phyloP scores from a whole-genome alignment of 1,140 invertebrate species.

The Akabosia matsudoensis region DNA sequence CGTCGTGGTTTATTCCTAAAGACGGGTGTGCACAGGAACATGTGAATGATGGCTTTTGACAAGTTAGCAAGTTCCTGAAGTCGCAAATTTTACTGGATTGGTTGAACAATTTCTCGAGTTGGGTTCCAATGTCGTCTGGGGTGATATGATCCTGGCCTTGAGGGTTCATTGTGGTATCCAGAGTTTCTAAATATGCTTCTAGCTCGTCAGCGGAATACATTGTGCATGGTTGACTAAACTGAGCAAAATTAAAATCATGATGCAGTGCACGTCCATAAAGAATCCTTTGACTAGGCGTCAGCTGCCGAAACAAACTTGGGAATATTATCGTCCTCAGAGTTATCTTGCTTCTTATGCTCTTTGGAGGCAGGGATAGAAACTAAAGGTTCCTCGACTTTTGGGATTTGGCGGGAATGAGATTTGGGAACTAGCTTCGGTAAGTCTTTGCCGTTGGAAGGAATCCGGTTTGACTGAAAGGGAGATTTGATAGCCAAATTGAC shows the following conservation, averaged over 20 bases:
- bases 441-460: too few relatives aligned
- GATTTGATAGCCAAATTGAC: too few relatives aligned
- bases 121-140: neutral
- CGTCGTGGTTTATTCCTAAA: neutral
- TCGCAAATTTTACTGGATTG: neutral
- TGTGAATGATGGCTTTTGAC: neutral
- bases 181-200: neutral
- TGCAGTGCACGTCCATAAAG: neutral
- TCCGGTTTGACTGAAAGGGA: too few relatives aligned
- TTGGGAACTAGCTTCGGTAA: too few relatives aligned
- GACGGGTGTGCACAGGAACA: conserved; percentile 5
- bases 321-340: too few relatives aligned
- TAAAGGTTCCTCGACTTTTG: too few relatives aligned
- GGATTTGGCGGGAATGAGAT: too few relatives aligned
- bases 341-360: too few relatives aligned
- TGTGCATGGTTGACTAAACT: neutral
- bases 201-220: neutral
- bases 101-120: neutral
- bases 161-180: neutral
- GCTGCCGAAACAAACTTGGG: too few relatives aligned
- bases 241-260: neutral
- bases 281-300: too few relatives aligned
- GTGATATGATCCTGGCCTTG: neutral
- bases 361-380: too few relatives aligned
- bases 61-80: neutral